Evolutionary conservation across 1,140 invertebrate genomes (phyloP).

Genomic region (Tyrophagus putrescentiae): DNA sequence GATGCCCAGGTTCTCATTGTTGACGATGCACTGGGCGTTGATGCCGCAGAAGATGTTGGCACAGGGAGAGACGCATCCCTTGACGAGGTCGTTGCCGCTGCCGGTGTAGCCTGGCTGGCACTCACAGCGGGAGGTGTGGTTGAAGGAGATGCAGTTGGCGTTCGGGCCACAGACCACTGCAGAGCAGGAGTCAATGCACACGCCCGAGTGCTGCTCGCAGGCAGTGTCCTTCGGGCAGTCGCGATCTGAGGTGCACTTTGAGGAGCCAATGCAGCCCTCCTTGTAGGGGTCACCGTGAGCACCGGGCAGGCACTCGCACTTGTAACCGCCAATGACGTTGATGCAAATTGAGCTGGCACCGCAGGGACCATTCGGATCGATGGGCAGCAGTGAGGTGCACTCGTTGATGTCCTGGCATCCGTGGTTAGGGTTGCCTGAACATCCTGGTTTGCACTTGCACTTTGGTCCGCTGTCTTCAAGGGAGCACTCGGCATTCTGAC

Average conservation of each 20-base stretch:
- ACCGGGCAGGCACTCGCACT: constrained; percentile 30
- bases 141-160: constrained; percentile 68
- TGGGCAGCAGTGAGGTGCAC: constrained; percentile 39
- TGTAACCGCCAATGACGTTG: constrained; percentile 58
- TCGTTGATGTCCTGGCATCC: constrained; percentile 55
- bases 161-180: constrained; percentile 58
- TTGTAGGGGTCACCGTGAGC: constrained; percentile 41
- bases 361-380: constrained; percentile 44
- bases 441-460: constrained; percentile 67
- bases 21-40: constrained; percentile 74
- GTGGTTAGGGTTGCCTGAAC: constrained; percentile 28
- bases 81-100: constrained; percentile 27
- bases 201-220: constrained; percentile 49
- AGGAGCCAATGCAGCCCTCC: constrained; percentile 44
- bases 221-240: constrained; percentile 63
- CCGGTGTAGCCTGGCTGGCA: constrained; percentile 56
- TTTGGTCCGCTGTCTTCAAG: constrained; percentile 71
- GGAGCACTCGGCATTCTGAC: constrained; percentile 58
- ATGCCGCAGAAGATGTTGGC: constrained; percentile 58
- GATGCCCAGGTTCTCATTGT: constrained; percentile 55
- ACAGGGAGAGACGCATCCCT: constrained; percentile 38
- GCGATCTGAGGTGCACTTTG: constrained; percentile 50
- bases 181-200: constrained; percentile 48
- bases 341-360: constrained; percentile 68
- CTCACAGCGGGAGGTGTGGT: constrained; percentile 71